phyloP scores from a whole-genome alignment of 1,140 invertebrate species.

The Spodoptera litura region DNA sequence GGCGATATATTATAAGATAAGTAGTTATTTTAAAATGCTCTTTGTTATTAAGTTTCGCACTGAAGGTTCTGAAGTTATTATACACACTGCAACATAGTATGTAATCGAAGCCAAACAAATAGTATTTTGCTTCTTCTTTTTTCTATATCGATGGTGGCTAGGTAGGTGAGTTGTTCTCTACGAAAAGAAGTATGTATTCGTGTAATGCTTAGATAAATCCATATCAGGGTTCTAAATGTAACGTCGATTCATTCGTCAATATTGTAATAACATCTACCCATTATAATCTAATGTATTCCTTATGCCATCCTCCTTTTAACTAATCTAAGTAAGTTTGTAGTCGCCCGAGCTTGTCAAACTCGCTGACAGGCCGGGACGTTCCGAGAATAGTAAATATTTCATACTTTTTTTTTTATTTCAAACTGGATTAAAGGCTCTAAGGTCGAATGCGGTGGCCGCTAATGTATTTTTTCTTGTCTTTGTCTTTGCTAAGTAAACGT shows the following conservation, averaged over 20 bases:
- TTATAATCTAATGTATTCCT: conserved; percentile 5
- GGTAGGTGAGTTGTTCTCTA: too few relatives aligned
- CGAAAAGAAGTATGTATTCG: too few relatives aligned
- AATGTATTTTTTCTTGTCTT: conserved; percentile 5
- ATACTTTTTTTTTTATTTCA: conserved; percentile 6
- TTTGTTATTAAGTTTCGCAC: too few relatives aligned
- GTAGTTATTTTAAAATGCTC: too few relatives aligned
- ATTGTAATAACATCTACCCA: not conserved
- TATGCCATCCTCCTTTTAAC: conserved; percentile 15
- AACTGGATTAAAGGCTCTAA: conserved; percentile 4
- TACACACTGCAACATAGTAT: too few relatives aligned
- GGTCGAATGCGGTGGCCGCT: not conserved
- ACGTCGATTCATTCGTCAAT: not conserved
- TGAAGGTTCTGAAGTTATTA: too few relatives aligned
- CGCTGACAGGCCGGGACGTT: not conserved
- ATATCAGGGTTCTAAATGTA: too few relatives aligned
- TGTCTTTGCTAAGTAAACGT: not conserved
- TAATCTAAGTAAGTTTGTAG: conserved; percentile 26
- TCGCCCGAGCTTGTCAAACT: not conserved
- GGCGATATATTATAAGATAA: too few relatives aligned
- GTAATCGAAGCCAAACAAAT: too few relatives aligned
- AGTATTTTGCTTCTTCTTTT: too few relatives aligned
- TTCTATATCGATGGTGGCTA: too few relatives aligned
- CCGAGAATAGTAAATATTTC: conserved; percentile 19
- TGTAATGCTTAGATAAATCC: too few relatives aligned